A percentile compares a stretch with the other conserved stretches of the same genome.
Conservation (phyloP, 2,888 invertebrate genomes). For the Plebejus melissa region DNA sequence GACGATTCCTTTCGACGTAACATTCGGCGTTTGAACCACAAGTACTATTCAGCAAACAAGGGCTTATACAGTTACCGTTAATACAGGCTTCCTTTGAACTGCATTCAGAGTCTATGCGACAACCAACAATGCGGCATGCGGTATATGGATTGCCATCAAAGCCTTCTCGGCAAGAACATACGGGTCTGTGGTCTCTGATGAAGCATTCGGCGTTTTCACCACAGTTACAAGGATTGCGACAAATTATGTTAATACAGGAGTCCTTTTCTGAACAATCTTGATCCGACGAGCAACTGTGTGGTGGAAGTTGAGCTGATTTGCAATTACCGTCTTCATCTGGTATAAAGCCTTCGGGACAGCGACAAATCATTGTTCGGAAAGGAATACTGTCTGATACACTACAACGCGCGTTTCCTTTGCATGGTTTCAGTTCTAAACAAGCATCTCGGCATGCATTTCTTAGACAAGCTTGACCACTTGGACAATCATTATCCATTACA, state of each 20-base stretch:
- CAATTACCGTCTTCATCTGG: slow-evolving; percentile 89
- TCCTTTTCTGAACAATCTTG: slow-evolving; percentile 87
- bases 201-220: slow-evolving; percentile 90
- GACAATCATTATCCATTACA: slow-evolving; percentile 87
- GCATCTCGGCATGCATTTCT: slow-evolving; percentile 88
- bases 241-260: slow-evolving; percentile 91
- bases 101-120: slow-evolving; percentile 90
- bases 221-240: slow-evolving; percentile 92
- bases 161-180: slow-evolving; percentile 91
- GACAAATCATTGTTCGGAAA: slow-evolving; percentile 92
- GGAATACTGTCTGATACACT: slow-evolving; percentile 91
- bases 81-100: slow-evolving; percentile 89
- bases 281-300: slow-evolving; percentile 88
- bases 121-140: slow-evolving; percentile 88
- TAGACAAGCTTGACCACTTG: slow-evolving; percentile 89
- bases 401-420: slow-evolving; percentile 86
- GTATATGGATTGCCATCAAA: slow-evolving; percentile 93
- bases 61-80: slow-evolving; percentile 91
- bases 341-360: slow-evolving; percentile 91
- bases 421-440: slow-evolving; percentile 87
- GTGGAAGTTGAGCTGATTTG: slow-evolving; percentile 83
- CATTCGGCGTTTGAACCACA: slow-evolving; percentile 92
- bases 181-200: slow-evolving; percentile 89
- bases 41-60: slow-evolving; percentile 88
- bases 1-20: slow-evolving; percentile 83